Evolutionary conservation across 2,113 vertebrate genomes (phyloP), one percentile per base, ranked within the genome.

Genomic region (Brienomyrus longianalis): DNA sequence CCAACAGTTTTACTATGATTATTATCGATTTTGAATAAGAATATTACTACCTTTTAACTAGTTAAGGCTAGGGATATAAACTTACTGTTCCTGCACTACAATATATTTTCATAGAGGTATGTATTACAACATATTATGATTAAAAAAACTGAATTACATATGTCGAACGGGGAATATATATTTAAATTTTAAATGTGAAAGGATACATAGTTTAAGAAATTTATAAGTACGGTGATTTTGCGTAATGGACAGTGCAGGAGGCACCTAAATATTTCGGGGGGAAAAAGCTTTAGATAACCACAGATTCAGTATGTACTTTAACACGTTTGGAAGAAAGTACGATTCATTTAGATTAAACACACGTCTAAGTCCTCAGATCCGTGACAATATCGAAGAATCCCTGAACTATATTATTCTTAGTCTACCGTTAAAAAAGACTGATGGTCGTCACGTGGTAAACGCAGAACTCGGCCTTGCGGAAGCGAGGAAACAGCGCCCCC

Each of bases 401-500:
- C 11, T 39, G 74, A 80, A 80, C 13, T 80, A 19, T 88, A 45
- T 45, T 13, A 45, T 43, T 88, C 87, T 54, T 39, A 23, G 19
- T n/a, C 21, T 47, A 48, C 17, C 43, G 45, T 23, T 84, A 47
- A 47, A 84, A 23, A 47, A 84, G 45, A 47, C 45, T 45, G 48
- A 23, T 84, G 43, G 23, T 9, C 45, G 19, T 84, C 45, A 84
- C 83, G 43, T 84, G 83, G 43, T 48, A 10, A 48, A 23, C 17
- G 11, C 74, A 13, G 31, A 23, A 10, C 17, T 84, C 45, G 39
- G 43, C 45, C 83, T 47, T 84, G 39, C 45, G 83, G 95, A 92
- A 93, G 90, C 93, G 93, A 91, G 93, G 95, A 96, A 96, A 96
- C 95, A 96, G 96, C 95, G 95, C 92, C 96, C 91, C 94, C 91